A percentile compares a stretch with the other conserved stretches of the same genome.
Evolutionary conservation across 2,797 vertebrate species (phyloP).

Genomic region (Sibirionetta formosa): DNA sequence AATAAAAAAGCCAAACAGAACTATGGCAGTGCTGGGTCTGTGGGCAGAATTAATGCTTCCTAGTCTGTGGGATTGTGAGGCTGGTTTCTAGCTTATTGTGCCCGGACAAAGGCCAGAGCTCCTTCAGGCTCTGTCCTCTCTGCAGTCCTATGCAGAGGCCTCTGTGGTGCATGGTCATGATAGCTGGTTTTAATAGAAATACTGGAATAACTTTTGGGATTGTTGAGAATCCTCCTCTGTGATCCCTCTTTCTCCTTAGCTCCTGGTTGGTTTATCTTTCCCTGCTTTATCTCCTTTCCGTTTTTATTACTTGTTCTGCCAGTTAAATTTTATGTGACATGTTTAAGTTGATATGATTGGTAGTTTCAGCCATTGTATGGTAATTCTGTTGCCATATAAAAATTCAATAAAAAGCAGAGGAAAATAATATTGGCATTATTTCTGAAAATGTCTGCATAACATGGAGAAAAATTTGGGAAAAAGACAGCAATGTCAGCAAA

Average conservation of each 20-base stretch:
- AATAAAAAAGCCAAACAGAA: neutral
- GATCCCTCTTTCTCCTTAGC: neutral
- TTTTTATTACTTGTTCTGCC: slow-evolving; percentile 16
- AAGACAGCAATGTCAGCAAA: slow-evolving; percentile 28
- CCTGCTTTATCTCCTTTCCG: neutral
- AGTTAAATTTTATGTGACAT: slow-evolving; percentile 24
- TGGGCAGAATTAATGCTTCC: neutral
- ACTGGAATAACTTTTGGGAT: neutral
- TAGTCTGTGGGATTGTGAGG: no score
- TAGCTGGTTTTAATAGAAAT: neutral
- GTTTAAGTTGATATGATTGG: slow-evolving; percentile 6
- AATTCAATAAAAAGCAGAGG: neutral
- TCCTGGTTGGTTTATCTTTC: neutral
- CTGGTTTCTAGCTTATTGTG: neutral
- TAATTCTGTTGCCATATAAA: slow-evolving; percentile 19
- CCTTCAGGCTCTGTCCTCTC: no score
- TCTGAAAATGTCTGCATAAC: neutral
- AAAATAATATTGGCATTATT: slow-evolving; percentile 19
- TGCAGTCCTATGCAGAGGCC: neutral
- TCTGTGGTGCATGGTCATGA: neutral
- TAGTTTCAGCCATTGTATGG: neutral
- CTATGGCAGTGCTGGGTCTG: neutral
- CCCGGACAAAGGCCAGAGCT: neutral
- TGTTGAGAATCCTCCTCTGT: neutral
- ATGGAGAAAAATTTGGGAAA: neutral